phyloP scores from a whole-genome alignment of 2,797 vertebrate genomes.

The Ctenopoma kingsleyae region DNA sequence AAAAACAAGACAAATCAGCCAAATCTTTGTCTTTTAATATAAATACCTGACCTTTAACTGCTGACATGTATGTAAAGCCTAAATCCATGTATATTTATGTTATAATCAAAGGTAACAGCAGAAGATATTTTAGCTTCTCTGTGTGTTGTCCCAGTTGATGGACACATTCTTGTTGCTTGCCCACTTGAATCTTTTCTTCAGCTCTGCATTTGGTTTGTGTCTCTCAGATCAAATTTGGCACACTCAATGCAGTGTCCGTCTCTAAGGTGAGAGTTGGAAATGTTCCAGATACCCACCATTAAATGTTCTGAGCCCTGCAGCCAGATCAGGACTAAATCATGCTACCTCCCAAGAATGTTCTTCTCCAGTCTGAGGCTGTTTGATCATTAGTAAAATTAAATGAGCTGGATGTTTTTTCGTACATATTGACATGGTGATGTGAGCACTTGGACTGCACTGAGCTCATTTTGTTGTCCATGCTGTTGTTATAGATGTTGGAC shows the following conservation, averaged over 20 bases:
- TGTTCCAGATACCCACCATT: neutral
- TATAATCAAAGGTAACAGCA: too few species aligned
- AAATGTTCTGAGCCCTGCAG: conserved; percentile 1
- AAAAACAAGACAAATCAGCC: neutral
- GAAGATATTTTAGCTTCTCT: too few species aligned
- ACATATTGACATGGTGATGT: neutral
- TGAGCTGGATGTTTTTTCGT: neutral
- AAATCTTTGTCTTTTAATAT: too few species aligned
- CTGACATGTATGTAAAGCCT: too few species aligned
- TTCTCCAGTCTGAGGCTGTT: conserved; percentile 9
- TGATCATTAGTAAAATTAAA: conserved; percentile 19
- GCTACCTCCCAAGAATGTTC: conserved; percentile 15
- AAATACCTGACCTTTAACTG: too few species aligned
- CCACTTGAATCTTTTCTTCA: too few species aligned
- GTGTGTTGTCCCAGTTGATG: too few species aligned
- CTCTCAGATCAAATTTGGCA: neutral
- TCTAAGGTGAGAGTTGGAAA: conserved; percentile 6
- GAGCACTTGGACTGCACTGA: conserved; percentile 5
- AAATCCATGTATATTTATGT: too few species aligned
- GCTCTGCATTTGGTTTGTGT: neutral
- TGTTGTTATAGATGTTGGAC: neutral
- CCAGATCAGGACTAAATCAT: conserved; percentile 24
- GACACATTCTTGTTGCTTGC: too few species aligned
- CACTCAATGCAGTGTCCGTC: neutral
- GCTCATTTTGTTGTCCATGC: neutral